Percentiles rank a stretch among this genome's conserved stretches.
These are phyloP conservation scores for Isichthys henryi DNA, from an alignment of 2,113 vertebrate genomes.

Conservation along the genomic window DNA sequence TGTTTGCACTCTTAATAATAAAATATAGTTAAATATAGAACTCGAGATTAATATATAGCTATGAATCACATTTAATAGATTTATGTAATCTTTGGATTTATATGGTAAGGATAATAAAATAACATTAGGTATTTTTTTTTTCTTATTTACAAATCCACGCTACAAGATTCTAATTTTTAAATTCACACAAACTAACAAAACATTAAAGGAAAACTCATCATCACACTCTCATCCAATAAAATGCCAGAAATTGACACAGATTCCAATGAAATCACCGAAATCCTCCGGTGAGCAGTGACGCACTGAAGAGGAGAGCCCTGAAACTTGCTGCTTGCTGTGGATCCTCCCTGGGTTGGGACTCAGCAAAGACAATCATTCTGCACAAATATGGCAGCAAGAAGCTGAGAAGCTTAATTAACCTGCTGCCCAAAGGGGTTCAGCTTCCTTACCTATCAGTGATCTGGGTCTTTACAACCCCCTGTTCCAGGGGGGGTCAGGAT, in stretches of 20 bases:
- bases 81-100: not conserved
- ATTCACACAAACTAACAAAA: not conserved
- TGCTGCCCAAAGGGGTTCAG: not conserved
- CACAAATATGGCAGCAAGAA: not conserved
- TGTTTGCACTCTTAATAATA: not conserved
- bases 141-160: not conserved
- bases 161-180: not conserved
- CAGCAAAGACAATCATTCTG: not conserved
- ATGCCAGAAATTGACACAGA: not conserved
- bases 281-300: not conserved
- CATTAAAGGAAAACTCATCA: not conserved
- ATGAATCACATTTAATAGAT: not conserved
- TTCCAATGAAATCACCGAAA: not conserved
- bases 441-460: not conserved
- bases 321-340: not conserved
- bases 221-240: not conserved
- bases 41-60: not conserved
- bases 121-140: not conserved
- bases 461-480: not conserved
- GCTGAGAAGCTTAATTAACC: not conserved
- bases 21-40: not conserved
- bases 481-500: not conserved
- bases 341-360: not conserved
- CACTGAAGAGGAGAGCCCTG: not conserved
- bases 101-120: not conserved